A percentile compares a stretch with the other conserved stretches of the same genome.
Conservation (phyloP, 1,140 invertebrate genomes). For the Drosophila mojavensis region DNA sequence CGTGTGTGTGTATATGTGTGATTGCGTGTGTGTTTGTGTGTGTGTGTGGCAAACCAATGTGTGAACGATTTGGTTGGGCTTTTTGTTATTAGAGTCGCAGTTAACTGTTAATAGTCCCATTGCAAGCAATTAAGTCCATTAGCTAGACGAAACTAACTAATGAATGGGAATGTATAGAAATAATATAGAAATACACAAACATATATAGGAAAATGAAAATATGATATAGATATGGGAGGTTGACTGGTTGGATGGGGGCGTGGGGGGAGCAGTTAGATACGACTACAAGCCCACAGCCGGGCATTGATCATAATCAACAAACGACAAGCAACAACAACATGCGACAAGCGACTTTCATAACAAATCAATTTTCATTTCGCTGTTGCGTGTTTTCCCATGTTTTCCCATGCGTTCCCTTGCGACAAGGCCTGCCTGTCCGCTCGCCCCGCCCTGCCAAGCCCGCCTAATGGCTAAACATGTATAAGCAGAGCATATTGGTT, state of each 20-base stretch:
- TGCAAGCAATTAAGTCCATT: conserved; percentile 69
- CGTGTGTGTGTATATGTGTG: no score
- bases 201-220: conserved; percentile 11
- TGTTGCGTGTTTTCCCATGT: conserved; percentile 40
- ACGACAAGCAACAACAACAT: conserved; percentile 18
- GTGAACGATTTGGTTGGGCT: conserved; percentile 62
- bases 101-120: conserved; percentile 67
- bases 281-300: not conserved
- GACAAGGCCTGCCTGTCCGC: not conserved
- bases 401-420: conserved; percentile 19
- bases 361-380: conserved; percentile 62
- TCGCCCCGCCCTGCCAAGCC: not conserved
- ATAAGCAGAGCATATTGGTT: no score
- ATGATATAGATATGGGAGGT: conserved; percentile 8
- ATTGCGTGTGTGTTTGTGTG: no score
- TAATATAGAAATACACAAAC: conserved; percentile 4
- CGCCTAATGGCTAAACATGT: conserved; percentile 7
- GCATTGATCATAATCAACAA: conserved; percentile 54
- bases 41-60: conserved; percentile 42
- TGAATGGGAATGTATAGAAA: not conserved
- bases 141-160: conserved; percentile 23
- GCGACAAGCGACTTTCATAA: conserved; percentile 52
- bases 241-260: not conserved
- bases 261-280: not conserved
- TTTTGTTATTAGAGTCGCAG: conserved; percentile 35